Evolutionary conservation across 2,113 vertebrate genomes (phyloP), one percentile per base, ranked within the genome.

Genomic region (Tichodroma muraria): DNA sequence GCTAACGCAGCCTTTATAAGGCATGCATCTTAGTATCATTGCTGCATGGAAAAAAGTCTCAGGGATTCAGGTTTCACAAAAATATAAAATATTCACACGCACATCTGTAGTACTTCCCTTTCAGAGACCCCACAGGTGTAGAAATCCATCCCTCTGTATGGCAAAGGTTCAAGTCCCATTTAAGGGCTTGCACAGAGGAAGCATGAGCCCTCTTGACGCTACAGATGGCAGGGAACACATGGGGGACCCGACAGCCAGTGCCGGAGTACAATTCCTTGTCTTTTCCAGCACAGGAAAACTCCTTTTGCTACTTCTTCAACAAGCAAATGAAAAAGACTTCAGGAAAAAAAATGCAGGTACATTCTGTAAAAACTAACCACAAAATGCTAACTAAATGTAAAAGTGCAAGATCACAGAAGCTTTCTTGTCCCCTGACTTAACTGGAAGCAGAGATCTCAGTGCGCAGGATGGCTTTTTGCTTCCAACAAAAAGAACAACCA

Each of bases 161-260:
- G 68, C 57, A 73, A 69, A 42, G 61, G 53, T 87, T 95, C 83
- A 86, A 56, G 17, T 68, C 44, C 31, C 6, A 1, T 56, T 83
- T 40, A 78, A 80, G 37, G 31, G 33, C 60, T 86, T 68, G 31
- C 24, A 56, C 24, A 11, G 80, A 73, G 53, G 65, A 47, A n/a
- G 60, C 63, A 68, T 21, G 15, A 85, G 71, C 14, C 47, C 47
- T 42, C 45, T 16, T 18, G 21, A 49, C 24, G 18, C 47, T 33
- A 56, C 20, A 73, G 60, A 35, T 0, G 0, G 35, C n/a, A 40
- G 30, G 14, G 44, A 73, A 40, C 22, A 4, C 44, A 18, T 3
- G 2, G 15, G 19, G 15, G 42, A 40, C 22, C 17, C 0, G 0
- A 40, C 8, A 42, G 44, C 13, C 0, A 0, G 24, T 0, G 0